Percentiles rank a stretch among this genome's conserved stretches.
Conservation (phyloP, 1,140 invertebrate species). For the Pseudomyrmex sp. region DNA sequence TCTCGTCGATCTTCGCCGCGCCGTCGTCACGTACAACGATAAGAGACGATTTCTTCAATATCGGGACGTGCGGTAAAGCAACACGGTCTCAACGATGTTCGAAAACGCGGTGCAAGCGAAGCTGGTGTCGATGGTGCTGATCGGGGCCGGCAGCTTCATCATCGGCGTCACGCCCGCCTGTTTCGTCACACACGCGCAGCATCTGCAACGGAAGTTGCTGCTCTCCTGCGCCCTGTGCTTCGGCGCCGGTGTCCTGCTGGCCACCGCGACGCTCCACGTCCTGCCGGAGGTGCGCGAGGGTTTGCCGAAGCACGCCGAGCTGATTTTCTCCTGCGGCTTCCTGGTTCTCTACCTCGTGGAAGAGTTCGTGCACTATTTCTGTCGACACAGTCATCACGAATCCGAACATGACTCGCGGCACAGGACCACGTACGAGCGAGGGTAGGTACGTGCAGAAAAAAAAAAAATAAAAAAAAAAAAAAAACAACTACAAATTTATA, state of each 20-base stretch:
- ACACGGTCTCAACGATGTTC: conserved; percentile 41
- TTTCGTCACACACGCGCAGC: conserved; percentile 86
- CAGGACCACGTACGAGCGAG: conserved; percentile 20
- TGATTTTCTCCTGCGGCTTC: conserved; percentile 91
- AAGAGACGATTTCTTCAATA: background rate
- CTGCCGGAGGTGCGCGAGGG: conserved; percentile 90
- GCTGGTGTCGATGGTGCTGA: conserved; percentile 88
- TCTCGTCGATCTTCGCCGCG: background rate
- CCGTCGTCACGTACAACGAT: background rate
- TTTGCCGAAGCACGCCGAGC: conserved; percentile 87
- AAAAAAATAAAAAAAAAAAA: background rate
- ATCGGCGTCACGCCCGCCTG: conserved; percentile 89
- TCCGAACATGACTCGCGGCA: background rate
- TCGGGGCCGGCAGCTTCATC: conserved; percentile 89
- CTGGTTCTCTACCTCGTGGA: conserved; percentile 93
- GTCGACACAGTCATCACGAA: conserved; percentile 76
- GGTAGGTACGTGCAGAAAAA: conserved; percentile 35
- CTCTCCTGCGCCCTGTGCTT: conserved; percentile 91
- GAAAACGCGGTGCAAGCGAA: conserved; percentile 85
- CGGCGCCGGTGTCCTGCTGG: conserved; percentile 93
- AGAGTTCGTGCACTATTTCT: conserved; percentile 89
- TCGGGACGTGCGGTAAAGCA: background rate
- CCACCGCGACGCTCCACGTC: conserved; percentile 93
- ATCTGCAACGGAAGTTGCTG: conserved; percentile 85
- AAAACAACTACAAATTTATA: background rate